These are phyloP conservation scores for Drepana falcataria DNA, from an alignment of 2,888 invertebrate genomes.

Conservation along the genomic window DNA sequence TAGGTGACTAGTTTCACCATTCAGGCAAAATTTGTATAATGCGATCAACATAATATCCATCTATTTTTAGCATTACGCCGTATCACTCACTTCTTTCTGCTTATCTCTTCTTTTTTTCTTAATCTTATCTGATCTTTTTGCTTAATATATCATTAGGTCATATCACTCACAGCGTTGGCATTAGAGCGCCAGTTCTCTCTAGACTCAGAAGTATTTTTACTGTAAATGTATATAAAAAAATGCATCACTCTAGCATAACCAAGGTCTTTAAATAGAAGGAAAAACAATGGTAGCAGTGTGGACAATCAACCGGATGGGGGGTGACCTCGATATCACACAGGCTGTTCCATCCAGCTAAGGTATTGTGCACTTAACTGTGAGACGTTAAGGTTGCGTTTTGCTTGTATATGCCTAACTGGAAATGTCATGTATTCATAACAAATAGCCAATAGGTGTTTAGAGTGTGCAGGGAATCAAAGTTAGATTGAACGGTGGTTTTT, in stretches of 20 bases:
- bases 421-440: not conserved
- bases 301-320: conserved; percentile 31
- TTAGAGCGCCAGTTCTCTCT: too few relatives aligned
- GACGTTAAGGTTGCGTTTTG: not conserved
- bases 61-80: too few relatives aligned
- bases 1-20: too few relatives aligned
- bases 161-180: too few relatives aligned
- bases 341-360: not conserved
- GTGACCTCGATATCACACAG: conserved; percentile 28
- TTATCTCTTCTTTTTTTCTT: too few relatives aligned
- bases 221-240: not conserved
- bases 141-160: too few relatives aligned
- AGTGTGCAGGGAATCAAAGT: not conserved
- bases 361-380: not conserved
- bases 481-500: not conserved
- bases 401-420: not conserved
- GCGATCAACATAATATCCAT: too few relatives aligned
- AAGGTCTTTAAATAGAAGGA: conserved; percentile 32
- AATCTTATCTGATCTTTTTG: too few relatives aligned
- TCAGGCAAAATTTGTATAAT: too few relatives aligned
- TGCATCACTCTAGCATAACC: conserved; percentile 19
- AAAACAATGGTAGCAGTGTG: conserved; percentile 36
- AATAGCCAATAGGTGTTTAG: not conserved
- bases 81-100: too few relatives aligned
- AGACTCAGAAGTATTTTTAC: not conserved